Evolutionary conservation across 2,888 invertebrate species (phyloP).

Genomic region (Sepioteuthis lessoniana): DNA sequence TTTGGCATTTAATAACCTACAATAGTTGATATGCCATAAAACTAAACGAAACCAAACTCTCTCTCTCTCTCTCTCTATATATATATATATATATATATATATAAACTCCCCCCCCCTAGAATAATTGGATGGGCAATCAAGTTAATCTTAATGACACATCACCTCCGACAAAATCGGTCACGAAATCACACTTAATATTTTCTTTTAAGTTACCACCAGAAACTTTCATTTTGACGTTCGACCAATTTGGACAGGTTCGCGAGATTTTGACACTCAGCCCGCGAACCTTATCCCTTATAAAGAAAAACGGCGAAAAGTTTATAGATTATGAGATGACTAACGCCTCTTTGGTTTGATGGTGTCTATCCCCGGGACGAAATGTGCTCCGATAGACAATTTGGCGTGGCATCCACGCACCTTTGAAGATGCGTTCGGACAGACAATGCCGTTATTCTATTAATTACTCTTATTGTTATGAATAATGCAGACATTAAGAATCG

Average conservation of each 20-base stretch:
- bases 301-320: background rate
- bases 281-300: too few species aligned
- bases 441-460: background rate
- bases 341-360: background rate
- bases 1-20: too few species aligned
- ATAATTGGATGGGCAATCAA: background rate
- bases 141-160: background rate
- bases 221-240: background rate
- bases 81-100: background rate
- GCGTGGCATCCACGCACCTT: background rate
- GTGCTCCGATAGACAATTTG: background rate
- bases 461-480: background rate
- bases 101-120: background rate
- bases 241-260: background rate
- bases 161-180: background rate
- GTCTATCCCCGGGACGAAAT: background rate
- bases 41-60: too few species aligned
- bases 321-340: background rate
- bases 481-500: background rate
- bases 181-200: background rate
- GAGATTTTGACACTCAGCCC: background rate
- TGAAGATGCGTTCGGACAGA: background rate
- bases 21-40: too few species aligned
- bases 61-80: too few species aligned
- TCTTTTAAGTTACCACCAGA: background rate